Conservation (phyloP, 2,888 invertebrate genomes). For the Sarcophaga subvicina region DNA sequence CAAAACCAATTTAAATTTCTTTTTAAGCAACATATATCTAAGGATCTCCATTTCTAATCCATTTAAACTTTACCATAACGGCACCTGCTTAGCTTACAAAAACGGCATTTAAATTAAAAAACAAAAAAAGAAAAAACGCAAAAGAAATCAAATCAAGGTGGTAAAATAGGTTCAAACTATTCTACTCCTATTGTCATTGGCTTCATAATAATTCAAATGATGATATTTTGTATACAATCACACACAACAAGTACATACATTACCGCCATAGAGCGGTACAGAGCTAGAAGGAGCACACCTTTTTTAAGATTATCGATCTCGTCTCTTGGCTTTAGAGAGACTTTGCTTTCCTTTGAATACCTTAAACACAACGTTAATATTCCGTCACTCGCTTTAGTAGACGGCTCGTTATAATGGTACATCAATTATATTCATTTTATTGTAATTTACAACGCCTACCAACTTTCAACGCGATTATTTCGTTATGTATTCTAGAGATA, state of each 20-base stretch:
- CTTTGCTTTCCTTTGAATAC: conserved; percentile 26
- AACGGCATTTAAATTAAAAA: background rate
- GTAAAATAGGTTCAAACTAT: conserved; percentile 9
- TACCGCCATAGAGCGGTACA: background rate
- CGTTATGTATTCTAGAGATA: conserved; percentile 61
- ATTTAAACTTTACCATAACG: conserved; percentile 9
- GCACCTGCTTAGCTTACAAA: conserved; percentile 38
- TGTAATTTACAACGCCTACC: conserved; percentile 70
- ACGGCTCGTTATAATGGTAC: conserved; percentile 59
- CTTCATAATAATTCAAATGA: background rate
- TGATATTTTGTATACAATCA: background rate
- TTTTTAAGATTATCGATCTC: conserved; percentile 51
- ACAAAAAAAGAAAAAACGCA: conserved; percentile 25
- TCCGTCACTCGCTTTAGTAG: conserved; percentile 23
- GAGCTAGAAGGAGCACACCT: conserved; percentile 38
- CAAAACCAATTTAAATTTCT: no score
- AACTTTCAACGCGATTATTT: conserved; percentile 69
- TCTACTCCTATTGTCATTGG: conserved; percentile 40
- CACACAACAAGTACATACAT: background rate
- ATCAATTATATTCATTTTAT: conserved; percentile 70
- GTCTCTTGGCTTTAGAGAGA: conserved; percentile 50
- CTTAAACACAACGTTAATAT: background rate
- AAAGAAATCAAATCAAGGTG: conserved; percentile 9
- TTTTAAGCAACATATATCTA: background rate
- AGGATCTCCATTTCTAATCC: background rate